These are phyloP conservation scores for Pocillopora verrucosa DNA, from an alignment of 64 coral and sea anemone species.

Conservation along the genomic window DNA sequence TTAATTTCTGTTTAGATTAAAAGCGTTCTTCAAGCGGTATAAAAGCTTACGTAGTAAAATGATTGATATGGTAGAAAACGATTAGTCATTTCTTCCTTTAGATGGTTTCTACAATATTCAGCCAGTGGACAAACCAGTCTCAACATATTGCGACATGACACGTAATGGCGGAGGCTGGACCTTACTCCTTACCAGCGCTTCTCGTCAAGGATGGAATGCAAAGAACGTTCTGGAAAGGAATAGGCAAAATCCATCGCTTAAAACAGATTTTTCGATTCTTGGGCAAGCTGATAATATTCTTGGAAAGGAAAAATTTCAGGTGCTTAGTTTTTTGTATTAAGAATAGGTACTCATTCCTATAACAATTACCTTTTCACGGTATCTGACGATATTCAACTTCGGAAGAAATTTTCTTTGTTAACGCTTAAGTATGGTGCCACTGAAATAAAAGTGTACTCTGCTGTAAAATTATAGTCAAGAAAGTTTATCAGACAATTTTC, in stretches of 20 bases:
- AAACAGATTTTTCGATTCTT: slow-evolving; percentile 47
- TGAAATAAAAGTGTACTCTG: no score
- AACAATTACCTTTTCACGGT: no score
- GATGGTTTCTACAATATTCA: slow-evolving; percentile 54
- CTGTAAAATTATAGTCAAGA: no score
- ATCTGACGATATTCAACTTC: neutral
- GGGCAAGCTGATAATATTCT: slow-evolving; percentile 22
- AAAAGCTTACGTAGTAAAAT: no score
- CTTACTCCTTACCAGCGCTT: slow-evolving; percentile 59
- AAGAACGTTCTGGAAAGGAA: slow-evolving; percentile 33
- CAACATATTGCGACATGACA: slow-evolving; percentile 64
- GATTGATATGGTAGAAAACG: no score
- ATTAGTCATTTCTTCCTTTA: neutral
- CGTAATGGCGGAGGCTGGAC: slow-evolving; percentile 65
- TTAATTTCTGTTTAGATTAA: no score
- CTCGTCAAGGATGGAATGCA: slow-evolving; percentile 36
- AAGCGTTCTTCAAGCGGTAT: no score
- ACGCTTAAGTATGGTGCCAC: no score
- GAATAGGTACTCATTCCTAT: no score
- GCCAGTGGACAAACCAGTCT: slow-evolving; percentile 31
- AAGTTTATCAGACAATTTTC: no score
- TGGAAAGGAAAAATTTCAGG: slow-evolving; percentile 37
- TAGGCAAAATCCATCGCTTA: slow-evolving; percentile 1
- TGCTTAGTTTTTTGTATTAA: neutral
- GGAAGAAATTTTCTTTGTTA: no score